Conservation (phyloP, 2,113 vertebrate genomes). For the Seriola aureovittata region DNA sequence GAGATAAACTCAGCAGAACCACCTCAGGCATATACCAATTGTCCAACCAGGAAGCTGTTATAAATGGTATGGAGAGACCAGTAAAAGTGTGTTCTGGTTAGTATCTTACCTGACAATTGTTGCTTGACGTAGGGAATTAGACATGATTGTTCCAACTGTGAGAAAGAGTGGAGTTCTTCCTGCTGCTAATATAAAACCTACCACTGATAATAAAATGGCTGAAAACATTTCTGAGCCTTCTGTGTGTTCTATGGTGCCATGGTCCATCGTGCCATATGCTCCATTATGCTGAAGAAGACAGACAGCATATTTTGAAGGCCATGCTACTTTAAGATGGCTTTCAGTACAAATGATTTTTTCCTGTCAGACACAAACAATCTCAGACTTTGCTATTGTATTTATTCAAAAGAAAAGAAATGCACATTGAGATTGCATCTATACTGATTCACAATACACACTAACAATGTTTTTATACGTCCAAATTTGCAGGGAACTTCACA, state of each 20-base stretch:
- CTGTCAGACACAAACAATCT: constrained; percentile 22
- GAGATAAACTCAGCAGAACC: no score
- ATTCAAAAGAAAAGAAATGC: not conserved
- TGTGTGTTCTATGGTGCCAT: constrained; percentile 29
- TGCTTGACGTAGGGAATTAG: no score
- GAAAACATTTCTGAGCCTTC: constrained; percentile 32
- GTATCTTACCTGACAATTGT: no score
- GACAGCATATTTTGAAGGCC: constrained; percentile 43
- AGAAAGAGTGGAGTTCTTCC: no score
- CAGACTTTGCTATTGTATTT: not conserved
- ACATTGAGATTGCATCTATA: not conserved
- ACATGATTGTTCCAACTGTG: no score
- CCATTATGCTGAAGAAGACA: constrained; percentile 39
- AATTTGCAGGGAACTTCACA: no score
- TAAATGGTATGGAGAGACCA: no score
- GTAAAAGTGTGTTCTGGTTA: no score
- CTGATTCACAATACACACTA: no score
- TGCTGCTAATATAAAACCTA: not conserved
- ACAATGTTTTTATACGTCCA: no score
- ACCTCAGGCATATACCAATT: no score
- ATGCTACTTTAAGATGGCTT: constrained; percentile 40
- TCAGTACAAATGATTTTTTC: constrained; percentile 36
- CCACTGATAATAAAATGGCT: constrained; percentile 34
- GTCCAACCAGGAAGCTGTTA: no score
- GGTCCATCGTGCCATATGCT: not conserved